Evolutionary conservation across 2,113 vertebrate species (phyloP), one percentile per base, ranked within the genome.

Genomic region (Anolis sagrei): DNA sequence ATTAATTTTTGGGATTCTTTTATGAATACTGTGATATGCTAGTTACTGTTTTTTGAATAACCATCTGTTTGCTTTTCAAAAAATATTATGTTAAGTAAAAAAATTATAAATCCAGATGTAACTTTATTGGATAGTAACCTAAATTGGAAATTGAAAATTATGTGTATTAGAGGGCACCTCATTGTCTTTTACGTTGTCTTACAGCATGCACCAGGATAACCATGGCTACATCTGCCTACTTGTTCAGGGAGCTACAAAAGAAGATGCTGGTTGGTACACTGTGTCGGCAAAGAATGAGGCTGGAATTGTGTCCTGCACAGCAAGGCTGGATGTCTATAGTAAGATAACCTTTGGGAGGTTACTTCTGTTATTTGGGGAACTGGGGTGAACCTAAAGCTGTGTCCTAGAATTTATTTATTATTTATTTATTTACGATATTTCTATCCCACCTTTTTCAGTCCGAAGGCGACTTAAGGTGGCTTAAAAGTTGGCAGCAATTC

Each of bases 271-370:
- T 29, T 99, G 99, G 99, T 99, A 99, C 78, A 99, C 99, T 0
- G 98, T 99, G 62, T 99, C 99, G 0, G 99, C 99, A 87, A 99
- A 99, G 96, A 99, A 99, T 0, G 99, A 99, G 21, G 98, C 99
- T 0, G 99, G 99, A 76, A 99, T 99, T 48, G 97, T 99, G 32
- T 99, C 98, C 75, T 99, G 97, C 90, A 99, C 98, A 0, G 99
- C 99, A 83, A 97, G 98, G 66, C 95, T 99, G 73, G 99, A 99
- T 32, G 95, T 99, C 81, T 95, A 99, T 81, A 94, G 99, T 99
- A 94, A 97, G 98, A 97, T 83, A 76, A 27, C 36, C 76, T n/a
- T 7, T 51, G 7, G 61, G n/a, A n/a, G 3, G 18, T 10, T n/a
- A 68, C 25, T 79, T 58, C 14, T 21, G 16, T 51, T 44, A 6